Evolutionary conservation across 2,113 vertebrate species (phyloP).

Genomic region (Lagopus muta): DNA sequence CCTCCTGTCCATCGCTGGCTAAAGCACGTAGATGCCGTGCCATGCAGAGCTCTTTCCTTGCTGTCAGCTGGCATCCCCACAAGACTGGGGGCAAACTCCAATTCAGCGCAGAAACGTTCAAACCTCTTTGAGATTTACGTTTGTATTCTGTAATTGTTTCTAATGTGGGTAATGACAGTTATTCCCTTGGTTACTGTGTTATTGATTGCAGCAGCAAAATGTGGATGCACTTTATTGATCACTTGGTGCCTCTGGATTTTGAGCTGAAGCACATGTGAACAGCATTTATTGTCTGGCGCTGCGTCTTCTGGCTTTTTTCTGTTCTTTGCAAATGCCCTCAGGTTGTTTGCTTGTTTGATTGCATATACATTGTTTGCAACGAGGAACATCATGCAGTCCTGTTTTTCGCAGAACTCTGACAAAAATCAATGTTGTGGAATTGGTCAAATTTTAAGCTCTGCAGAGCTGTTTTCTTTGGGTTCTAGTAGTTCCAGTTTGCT

Average conservation of each 20-base stretch:
- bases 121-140: constrained; percentile 24
- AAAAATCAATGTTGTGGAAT: accelerated
- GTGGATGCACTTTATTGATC: constrained; percentile 55
- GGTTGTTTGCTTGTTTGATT: not conserved
- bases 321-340: not conserved
- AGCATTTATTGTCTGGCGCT: not conserved
- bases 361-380: not conserved
- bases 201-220: constrained; percentile 58
- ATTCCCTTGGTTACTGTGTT: constrained; percentile 60
- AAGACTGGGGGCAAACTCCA: not conserved
- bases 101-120: accelerated
- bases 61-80: not conserved
- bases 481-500: not conserved
- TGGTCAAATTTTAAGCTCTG: not conserved
- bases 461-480: not conserved
- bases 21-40: not conserved
- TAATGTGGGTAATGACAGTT: constrained; percentile 50
- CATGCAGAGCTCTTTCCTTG: not conserved
- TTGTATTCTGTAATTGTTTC: constrained; percentile 61
- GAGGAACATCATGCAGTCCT: not conserved
- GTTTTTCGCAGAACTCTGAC: not conserved
- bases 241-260: constrained; percentile 24
- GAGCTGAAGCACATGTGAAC: not conserved
- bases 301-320: not conserved
- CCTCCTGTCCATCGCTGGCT: not conserved